These are phyloP conservation scores for Andricus grossulariae DNA, from an alignment of 1,140 invertebrate genomes.

Conservation along the genomic window DNA sequence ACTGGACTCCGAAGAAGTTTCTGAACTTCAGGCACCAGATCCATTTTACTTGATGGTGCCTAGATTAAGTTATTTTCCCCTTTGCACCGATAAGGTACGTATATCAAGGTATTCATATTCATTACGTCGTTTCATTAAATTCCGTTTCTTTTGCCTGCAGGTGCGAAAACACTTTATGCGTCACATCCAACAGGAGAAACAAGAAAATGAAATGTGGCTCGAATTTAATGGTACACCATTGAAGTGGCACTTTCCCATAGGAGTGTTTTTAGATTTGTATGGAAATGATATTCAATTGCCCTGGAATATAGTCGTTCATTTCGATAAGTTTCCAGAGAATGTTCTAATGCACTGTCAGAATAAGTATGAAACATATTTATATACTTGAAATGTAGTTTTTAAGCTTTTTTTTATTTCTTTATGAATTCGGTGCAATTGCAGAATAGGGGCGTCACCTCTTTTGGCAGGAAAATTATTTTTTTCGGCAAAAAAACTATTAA, in stretches of 20 bases:
- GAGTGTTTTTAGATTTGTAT: slow-evolving; percentile 93
- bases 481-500: no score
- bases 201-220: slow-evolving; percentile 95
- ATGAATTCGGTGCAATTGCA: background rate
- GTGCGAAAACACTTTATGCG: slow-evolving; percentile 93
- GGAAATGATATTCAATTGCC: slow-evolving; percentile 86
- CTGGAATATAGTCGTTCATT: slow-evolving; percentile 97
- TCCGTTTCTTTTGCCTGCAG: slow-evolving; percentile 74
- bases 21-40: slow-evolving; percentile 91
- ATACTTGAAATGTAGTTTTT: slow-evolving; percentile 32
- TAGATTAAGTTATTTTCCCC: slow-evolving; percentile 94
- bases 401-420: background rate
- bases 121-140: slow-evolving; percentile 31
- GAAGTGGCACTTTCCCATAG: slow-evolving; percentile 98
- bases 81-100: slow-evolving; percentile 95
- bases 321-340: slow-evolving; percentile 92
- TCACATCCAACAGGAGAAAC: slow-evolving; percentile 87
- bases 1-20: slow-evolving; percentile 91
- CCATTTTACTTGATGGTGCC: slow-evolving; percentile 97
- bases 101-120: slow-evolving; percentile 36
- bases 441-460: no score
- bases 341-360: slow-evolving; percentile 85
- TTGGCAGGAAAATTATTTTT: no score
- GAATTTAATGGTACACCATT: slow-evolving; percentile 94
- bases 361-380: slow-evolving; percentile 78